Evolutionary conservation across 2,888 invertebrate genomes (phyloP).

Genomic region (Petrolisthes cinctipes): DNA sequence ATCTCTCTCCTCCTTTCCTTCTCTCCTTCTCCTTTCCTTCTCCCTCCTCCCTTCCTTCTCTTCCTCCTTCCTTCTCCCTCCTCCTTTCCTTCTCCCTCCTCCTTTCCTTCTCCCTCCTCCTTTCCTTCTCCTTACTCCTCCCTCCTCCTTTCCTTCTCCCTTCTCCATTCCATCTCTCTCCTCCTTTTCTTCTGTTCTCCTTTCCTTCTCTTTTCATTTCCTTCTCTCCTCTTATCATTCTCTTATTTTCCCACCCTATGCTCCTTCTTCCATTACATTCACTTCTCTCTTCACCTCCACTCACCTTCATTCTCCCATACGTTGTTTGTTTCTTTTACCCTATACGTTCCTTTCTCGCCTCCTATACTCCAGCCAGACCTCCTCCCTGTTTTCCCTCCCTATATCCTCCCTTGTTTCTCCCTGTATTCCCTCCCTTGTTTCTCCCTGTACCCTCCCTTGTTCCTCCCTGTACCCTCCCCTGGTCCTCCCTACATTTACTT

Average conservation of each 20-base stretch:
- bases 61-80: background rate
- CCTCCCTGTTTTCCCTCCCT: background rate
- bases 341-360: background rate
- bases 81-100: background rate
- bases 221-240: background rate
- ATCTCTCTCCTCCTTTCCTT: background rate
- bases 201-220: background rate
- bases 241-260: conserved; percentile 7
- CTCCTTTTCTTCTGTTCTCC: background rate
- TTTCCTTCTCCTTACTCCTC: background rate
- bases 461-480: too few relatives aligned
- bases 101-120: background rate
- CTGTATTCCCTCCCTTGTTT: background rate
- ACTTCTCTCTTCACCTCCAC: too few relatives aligned
- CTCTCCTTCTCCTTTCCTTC: background rate
- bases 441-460: too few relatives aligned
- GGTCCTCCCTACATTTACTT: too few relatives aligned
- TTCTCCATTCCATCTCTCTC: background rate
- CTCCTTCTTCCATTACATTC: background rate
- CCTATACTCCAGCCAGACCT: background rate
- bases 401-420: background rate
- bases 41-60: background rate
- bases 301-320: too few relatives aligned
- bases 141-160: background rate
- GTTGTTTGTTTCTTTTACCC: background rate